Conservation (phyloP, 2,797 vertebrate species). For the Onychomys torridus region DNA sequence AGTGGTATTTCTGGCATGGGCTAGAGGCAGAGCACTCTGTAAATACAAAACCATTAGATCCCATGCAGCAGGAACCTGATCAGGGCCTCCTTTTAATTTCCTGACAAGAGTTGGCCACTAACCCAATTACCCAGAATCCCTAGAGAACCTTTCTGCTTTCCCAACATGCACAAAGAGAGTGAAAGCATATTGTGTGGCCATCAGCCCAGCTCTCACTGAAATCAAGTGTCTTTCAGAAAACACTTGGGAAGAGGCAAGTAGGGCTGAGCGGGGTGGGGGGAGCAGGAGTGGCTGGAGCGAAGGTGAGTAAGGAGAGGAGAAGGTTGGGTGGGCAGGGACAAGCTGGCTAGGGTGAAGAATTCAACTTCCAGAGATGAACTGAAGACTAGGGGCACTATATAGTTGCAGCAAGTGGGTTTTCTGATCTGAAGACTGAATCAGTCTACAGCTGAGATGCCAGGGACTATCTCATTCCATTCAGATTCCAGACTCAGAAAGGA, state of each 20-base stretch:
- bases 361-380: conserved; percentile 66
- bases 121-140: conserved; percentile 98
- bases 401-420: background rate
- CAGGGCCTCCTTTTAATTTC: conserved; percentile 99
- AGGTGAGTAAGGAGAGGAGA: conserved; percentile 20
- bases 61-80: conserved; percentile 97
- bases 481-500: background rate
- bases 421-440: background rate
- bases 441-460: background rate
- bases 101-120: conserved; percentile 99
- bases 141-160: conserved; percentile 90
- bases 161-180: conserved; percentile 91
- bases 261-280: conserved; percentile 62
- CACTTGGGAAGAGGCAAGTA: conserved; percentile 80
- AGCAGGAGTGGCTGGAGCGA: background rate
- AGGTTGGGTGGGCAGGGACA: conserved; percentile 64
- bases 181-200: conserved; percentile 86
- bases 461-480: background rate
- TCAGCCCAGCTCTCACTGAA: conserved; percentile 88
- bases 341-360: background rate
- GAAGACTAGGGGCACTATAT: background rate
- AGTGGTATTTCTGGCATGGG: conserved; percentile 89
- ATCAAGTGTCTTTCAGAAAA: conserved; percentile 89
- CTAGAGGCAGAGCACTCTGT: conserved; percentile 88
- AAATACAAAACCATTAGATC: conserved; percentile 97